phyloP scores from a whole-genome alignment of 2,113 vertebrate genomes.

The Oostethus manadensis region DNA sequence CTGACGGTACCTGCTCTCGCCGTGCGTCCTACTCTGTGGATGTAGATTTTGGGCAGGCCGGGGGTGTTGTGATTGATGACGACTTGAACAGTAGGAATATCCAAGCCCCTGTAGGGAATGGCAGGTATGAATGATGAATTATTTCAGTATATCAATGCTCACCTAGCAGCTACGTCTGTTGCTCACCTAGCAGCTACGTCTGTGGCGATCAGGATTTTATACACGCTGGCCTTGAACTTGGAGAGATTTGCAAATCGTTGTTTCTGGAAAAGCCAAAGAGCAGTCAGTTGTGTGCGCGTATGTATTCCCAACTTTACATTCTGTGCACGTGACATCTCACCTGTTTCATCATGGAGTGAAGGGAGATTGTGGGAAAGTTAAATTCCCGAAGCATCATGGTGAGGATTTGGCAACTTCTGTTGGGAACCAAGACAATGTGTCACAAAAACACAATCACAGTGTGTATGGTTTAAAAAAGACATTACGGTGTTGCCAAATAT shows the following conservation, averaged over 20 bases:
- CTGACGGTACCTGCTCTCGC: conserved; percentile 82
- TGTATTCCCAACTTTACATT: not conserved
- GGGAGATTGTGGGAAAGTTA: conserved; percentile 80
- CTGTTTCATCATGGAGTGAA: conserved; percentile 99
- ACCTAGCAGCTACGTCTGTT: conserved; percentile 92
- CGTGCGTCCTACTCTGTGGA: conserved; percentile 90
- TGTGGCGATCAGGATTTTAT: conserved; percentile 89
- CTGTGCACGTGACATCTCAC: conserved; percentile 48
- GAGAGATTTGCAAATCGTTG: conserved; percentile 88
- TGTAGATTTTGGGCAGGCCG: conserved; percentile 89
- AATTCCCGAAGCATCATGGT: conserved; percentile 92
- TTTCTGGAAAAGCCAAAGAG: conserved; percentile 65
- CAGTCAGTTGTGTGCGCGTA: not conserved
- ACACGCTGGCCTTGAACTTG: conserved; percentile 95
- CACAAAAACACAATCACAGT: not conserved
- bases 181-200: conserved; percentile 88
- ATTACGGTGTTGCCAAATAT: too few species aligned
- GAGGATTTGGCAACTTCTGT: conserved; percentile 87
- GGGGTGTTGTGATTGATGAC: conserved; percentile 97
- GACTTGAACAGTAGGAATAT: conserved; percentile 91
- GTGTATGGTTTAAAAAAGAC: too few species aligned
- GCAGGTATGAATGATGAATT: not conserved
- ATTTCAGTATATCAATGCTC: not conserved
- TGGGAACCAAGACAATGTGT: not conserved
- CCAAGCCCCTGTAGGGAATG: conserved; percentile 77